Base-by-base conservation (phyloP, 2,113 vertebrate genomes). In the Oxygymnocypris stewartii region DNA sequence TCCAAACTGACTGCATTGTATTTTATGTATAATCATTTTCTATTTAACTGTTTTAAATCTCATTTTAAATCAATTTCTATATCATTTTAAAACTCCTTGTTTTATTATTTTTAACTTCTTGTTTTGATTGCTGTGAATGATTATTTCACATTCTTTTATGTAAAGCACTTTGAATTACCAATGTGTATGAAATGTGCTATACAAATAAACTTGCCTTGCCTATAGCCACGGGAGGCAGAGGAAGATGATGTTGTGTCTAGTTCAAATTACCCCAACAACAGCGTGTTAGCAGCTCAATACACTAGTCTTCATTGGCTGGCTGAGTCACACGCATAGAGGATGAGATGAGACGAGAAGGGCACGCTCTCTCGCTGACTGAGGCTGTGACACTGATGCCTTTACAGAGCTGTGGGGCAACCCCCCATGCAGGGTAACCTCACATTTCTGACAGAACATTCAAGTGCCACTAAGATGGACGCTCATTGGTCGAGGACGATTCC, bases 251-350 rank as follows among this genome's bases (percentile, higher is more conserved):
- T 65, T 42, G 44, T 51, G 5, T 54, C 12, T 83, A 31, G 90
- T 92, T 90, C 88, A 89, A 92, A 91, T 90, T 92, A 87, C 90
- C 92, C 92, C 92, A 93, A 94, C 93, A 94, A 94, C 94, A 94
- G 91, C 82, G 89, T 86, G 90, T 92, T 93, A 93, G 92, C 87
- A 88, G 90, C 93, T 89, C 89, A 89, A 85, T 90, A 89, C 90
- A 90, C 82, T 78, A 80, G 79, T 84, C 88, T 85, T 88, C 88
- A 94, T 93, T 95, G 94, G 94, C 89, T 93, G 88, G 59, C 31
- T 74, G 83, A 91, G 87, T 94, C 92, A 92, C 93, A 90, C 82
- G 87, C 90, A 25, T 20, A 51, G 90, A 86, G 69, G 37, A 90
- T 69, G 73, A 84, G 80, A 65, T 10, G 16, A 82, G 16, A 25